Percentiles rank a stretch among this genome's conserved stretches.
Evolutionary conservation across 2,797 vertebrate genomes (phyloP).

Genomic region (Lerista edwardsae): DNA sequence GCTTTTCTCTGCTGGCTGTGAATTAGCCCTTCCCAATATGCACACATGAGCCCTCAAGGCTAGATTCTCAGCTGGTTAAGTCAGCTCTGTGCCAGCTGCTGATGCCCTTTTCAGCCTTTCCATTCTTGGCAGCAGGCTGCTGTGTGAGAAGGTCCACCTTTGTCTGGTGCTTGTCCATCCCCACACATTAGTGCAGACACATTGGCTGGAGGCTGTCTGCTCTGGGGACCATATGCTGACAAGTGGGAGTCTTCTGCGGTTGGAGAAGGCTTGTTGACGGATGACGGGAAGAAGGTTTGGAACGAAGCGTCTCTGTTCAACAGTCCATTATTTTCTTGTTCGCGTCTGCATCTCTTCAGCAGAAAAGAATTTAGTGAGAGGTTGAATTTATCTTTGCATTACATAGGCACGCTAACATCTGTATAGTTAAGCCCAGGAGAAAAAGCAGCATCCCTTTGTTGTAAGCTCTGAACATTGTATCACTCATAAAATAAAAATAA

Average conservation of each 20-base stretch:
- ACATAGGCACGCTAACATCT: no score
- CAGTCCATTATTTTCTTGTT: background rate
- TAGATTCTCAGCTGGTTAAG: constrained; percentile 1
- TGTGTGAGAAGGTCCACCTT: background rate
- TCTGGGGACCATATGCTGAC: constrained; percentile 13
- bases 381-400: background rate
- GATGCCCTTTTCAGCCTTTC: background rate
- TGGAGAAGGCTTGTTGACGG: background rate
- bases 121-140: background rate
- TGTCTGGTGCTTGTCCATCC: background rate
- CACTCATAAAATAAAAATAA: no score
- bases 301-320: background rate
- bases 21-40: constrained; percentile 10
- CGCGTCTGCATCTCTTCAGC: background rate
- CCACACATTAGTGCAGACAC: background rate
- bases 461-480: no score
- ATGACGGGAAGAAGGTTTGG: background rate
- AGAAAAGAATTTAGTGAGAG: background rate
- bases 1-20: constrained; percentile 5
- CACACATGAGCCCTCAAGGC: background rate
- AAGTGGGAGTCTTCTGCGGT: constrained; percentile 5
- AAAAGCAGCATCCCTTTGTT: no score
- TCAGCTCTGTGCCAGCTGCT: background rate
- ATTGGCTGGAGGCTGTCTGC: background rate
- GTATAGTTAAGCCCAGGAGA: no score